phyloP scores from a whole-genome alignment of 1,140 invertebrate genomes.

The Caenorhabditis inopinata region DNA sequence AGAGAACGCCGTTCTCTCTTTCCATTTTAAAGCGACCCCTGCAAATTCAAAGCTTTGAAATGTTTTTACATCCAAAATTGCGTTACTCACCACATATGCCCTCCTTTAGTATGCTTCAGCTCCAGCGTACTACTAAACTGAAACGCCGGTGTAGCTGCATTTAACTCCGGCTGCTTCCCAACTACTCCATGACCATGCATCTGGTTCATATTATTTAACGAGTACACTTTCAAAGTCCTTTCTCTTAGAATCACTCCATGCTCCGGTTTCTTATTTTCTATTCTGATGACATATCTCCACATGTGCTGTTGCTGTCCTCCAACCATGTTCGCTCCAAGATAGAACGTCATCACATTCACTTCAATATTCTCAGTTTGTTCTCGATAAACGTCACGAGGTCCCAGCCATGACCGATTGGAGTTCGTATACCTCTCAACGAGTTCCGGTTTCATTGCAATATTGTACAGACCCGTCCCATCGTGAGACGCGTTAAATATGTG shows the following conservation, averaged over 20 bases:
- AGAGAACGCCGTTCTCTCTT: conserved; percentile 52
- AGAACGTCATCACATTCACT: conserved; percentile 54
- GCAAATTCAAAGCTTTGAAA: not conserved
- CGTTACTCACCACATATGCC: conserved; percentile 54
- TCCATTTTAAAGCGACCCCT: conserved; percentile 55
- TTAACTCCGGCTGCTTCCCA: conserved; percentile 51
- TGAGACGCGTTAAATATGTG: conserved; percentile 48
- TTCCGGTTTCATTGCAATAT: conserved; percentile 40
- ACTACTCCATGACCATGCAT: conserved; percentile 43
- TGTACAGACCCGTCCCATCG: not conserved
- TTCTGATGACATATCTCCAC: conserved; percentile 54
- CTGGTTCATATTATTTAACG: conserved; percentile 56
- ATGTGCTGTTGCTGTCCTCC: conserved; percentile 50
- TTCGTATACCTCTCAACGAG: conserved; percentile 41
- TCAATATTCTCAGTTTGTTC: conserved; percentile 51
- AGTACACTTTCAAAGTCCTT: conserved; percentile 52
- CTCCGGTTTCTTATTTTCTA: conserved; percentile 48
- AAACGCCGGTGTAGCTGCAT: conserved; percentile 45
- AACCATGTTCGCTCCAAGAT: conserved; percentile 49
- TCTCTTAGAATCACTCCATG: conserved; percentile 49
- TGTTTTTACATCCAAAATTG: not conserved
- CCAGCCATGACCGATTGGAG: conserved; percentile 50
- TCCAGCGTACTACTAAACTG: conserved; percentile 54
- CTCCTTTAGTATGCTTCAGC: conserved; percentile 53
- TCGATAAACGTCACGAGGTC: conserved; percentile 48